Percentiles rank a stretch among this genome's conserved stretches.
Evolutionary conservation across 2,797 vertebrate species (phyloP).

Genomic region (Tadarida brasiliensis): DNA sequence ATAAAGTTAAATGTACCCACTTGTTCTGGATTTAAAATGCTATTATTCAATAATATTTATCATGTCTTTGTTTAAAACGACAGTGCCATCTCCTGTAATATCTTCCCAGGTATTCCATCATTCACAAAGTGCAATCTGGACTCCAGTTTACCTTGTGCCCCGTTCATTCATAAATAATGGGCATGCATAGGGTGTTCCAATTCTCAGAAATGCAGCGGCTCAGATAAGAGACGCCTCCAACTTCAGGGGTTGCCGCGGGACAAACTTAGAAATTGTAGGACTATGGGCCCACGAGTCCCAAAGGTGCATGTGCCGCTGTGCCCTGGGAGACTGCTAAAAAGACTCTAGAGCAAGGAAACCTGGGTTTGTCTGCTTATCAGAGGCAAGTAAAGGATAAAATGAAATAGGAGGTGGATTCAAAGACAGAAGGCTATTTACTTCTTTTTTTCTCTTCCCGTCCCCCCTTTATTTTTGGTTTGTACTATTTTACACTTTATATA

Average conservation of each 20-base stretch:
- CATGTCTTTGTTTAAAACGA: constrained; percentile 83
- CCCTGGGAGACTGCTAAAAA: constrained; percentile 58
- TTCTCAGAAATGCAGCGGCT: constrained; percentile 56
- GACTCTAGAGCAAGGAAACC: constrained; percentile 55
- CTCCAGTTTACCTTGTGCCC: constrained; percentile 62
- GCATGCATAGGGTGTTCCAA: neutral
- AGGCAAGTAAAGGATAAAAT: constrained; percentile 66
- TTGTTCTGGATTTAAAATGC: constrained; percentile 85
- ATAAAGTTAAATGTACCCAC: constrained; percentile 87
- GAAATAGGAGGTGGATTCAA: constrained; percentile 58
- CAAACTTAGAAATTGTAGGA: constrained; percentile 28
- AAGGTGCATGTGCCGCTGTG: constrained; percentile 37
- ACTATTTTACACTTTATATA: constrained; percentile 57
- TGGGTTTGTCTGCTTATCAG: constrained; percentile 65
- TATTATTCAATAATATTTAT: constrained; percentile 82
- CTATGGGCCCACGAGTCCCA: neutral
- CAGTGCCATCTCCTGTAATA: constrained; percentile 75
- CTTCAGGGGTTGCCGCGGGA: constrained; percentile 30
- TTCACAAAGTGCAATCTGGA: constrained; percentile 82
- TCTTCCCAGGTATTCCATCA: constrained; percentile 81
- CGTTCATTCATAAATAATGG: constrained; percentile 84
- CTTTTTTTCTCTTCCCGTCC: neutral
- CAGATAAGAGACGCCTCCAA: constrained; percentile 32
- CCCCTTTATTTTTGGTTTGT: neutral
- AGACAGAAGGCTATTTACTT: constrained; percentile 59